A percentile compares a stretch with the other conserved stretches of the same genome.
These are phyloP conservation scores for Macrostomum lignano DNA, from an alignment of 1,140 invertebrate genomes.

Conservation along the genomic window DNA sequence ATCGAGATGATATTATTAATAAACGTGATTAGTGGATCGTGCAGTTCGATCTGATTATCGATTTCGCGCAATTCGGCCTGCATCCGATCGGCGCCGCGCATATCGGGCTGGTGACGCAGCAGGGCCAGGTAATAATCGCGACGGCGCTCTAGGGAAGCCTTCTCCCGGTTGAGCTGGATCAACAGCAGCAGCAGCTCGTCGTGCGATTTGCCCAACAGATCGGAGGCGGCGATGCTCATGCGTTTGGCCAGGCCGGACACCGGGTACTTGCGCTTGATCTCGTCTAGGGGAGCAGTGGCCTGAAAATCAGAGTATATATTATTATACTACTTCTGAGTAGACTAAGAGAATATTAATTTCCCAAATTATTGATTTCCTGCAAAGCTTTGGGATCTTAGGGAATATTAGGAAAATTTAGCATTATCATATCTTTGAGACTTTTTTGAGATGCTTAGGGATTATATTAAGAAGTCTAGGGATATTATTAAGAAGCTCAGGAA, in stretches of 20 bases:
- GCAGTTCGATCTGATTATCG: background rate
- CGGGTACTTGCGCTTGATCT: background rate
- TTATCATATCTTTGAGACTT: no score
- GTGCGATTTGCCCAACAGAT: background rate
- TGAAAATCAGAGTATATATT: no score
- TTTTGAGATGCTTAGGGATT: no score
- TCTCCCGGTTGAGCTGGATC: conserved; percentile 1
- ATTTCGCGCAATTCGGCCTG: background rate
- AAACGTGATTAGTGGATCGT: background rate
- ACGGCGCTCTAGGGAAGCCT: background rate
- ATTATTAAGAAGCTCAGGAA: no score
- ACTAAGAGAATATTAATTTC: no score
- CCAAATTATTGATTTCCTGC: no score
- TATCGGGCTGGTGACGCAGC: background rate
- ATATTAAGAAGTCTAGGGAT: no score
- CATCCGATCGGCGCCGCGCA: background rate
- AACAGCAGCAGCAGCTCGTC: background rate
- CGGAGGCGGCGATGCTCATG: conserved; percentile 3
- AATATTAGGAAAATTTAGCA: no score
- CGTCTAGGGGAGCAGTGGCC: no score
- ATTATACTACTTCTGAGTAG: no score
- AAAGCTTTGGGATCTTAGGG: no score
- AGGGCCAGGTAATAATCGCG: background rate
- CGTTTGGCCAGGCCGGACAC: conserved; percentile 4
- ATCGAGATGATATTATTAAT: conserved; percentile 1